Evolutionary conservation across 2,113 vertebrate species (phyloP), one percentile per base, ranked within the genome.

Genomic region (Sus scrofa): DNA sequence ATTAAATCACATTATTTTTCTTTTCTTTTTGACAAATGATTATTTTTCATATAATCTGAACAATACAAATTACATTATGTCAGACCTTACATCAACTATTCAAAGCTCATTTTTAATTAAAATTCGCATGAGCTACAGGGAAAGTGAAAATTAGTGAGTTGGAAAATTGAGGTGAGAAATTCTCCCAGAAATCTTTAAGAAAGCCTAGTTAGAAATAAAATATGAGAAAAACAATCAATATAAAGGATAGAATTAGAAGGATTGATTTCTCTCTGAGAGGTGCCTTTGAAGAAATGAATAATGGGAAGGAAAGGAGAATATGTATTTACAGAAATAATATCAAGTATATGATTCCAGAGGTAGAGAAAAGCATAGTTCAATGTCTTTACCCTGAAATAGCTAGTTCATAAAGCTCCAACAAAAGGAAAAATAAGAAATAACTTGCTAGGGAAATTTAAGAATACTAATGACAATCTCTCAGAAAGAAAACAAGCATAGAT

Each of bases 81-180:
- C 79, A 89, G n/a, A 50, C 2, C 9, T 91, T 84, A 63, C 18
- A 75, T 81, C 15, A 81, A 11, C n/a, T 86, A 44, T 90, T 92
- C 27, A 95, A 93, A 92, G 22, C 62, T 70, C n/a, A 92, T 44
- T 89, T 89, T 74, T 60, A 58, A 84, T 70, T 88, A 90, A 97
- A 92, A 95, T 67, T 89, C 30, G 70, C 68, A 34, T 30, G 52
- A 60, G 20, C 32, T 86, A 22, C 9, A 39, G 30, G 52, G 56
- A 91, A 73, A 54, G 19, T 86, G 37, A 83, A 93, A 96, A 74
- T 65, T 86, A 78, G n/a, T 91, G 70, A 91, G 30, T 67, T 84
- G 32, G 27, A 65, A 95, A 84, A 96, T 56, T 79, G n/a, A 94
- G 13, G 24, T 95, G 22, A 85, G 14, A 94, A 58, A 74, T 52